Conservation (phyloP, 2,113 vertebrate genomes). For the Saccopteryx leptura region DNA sequence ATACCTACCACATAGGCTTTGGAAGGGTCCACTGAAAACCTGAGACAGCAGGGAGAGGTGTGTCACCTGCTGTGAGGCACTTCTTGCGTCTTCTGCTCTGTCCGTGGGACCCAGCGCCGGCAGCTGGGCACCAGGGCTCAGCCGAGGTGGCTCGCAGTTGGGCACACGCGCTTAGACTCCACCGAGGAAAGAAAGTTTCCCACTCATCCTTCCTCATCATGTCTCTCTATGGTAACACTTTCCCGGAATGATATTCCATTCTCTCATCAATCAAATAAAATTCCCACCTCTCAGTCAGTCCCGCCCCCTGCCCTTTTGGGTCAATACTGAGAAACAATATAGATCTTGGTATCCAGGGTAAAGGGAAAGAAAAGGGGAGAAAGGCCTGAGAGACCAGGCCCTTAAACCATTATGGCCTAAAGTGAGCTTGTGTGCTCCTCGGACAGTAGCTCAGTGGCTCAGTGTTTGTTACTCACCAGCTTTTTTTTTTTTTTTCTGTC, state of each 20-base stretch:
- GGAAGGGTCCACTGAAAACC: neutral
- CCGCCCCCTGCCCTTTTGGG: fast-evolving
- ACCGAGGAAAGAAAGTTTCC: neutral
- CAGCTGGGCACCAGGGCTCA: neutral
- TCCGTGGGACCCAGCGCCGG: neutral
- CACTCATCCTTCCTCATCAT: neutral
- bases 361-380: neutral
- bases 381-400: neutral
- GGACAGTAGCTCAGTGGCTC: constrained; percentile 23
- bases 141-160: neutral
- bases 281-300: neutral
- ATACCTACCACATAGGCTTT: neutral
- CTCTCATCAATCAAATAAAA: neutral
- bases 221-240: neutral
- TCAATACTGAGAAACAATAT: neutral
- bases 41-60: neutral
- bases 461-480: constrained; percentile 43
- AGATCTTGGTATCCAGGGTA: neutral
- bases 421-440: neutral
- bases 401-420: neutral
- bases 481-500: neutral
- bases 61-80: neutral
- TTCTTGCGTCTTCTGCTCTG: neutral
- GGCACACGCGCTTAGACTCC: neutral
- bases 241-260: neutral